These are phyloP conservation scores for Bubo bubo DNA, from an alignment of 2,113 vertebrate species.

Conservation along the genomic window DNA sequence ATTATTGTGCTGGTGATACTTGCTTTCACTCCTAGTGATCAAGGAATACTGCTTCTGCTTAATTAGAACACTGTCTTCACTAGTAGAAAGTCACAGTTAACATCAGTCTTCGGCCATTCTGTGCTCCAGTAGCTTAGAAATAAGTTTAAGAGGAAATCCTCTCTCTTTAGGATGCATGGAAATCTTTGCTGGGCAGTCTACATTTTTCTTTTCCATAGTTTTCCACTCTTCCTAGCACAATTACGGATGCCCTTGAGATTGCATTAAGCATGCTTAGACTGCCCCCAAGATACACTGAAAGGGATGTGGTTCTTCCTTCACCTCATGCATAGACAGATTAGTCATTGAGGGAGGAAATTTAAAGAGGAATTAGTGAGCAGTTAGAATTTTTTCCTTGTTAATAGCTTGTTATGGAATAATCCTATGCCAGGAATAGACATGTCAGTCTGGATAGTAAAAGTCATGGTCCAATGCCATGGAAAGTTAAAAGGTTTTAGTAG, in stretches of 20 bases:
- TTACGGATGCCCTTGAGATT: background rate
- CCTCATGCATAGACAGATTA: background rate
- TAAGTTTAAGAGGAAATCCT: background rate
- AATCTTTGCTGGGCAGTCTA: background rate
- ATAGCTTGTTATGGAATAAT: background rate
- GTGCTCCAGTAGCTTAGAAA: background rate
- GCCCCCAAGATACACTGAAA: conserved; percentile 14
- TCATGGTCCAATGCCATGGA: background rate
- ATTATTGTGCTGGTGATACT: background rate
- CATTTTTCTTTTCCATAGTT: background rate
- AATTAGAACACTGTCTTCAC: background rate
- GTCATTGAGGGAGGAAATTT: background rate
- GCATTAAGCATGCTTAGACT: conserved; percentile 29
- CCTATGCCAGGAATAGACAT: background rate
- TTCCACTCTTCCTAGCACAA: background rate
- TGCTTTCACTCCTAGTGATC: background rate
- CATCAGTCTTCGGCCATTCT: background rate
- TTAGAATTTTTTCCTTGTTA: background rate
- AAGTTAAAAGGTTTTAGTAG: background rate
- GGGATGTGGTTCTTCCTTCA: conserved; percentile 13
- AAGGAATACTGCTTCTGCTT: background rate
- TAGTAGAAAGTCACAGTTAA: background rate
- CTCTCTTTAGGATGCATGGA: background rate
- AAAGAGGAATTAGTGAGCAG: background rate
- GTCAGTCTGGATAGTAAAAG: background rate